Percentiles rank a stretch among this genome's conserved stretches.
phyloP scores from a whole-genome alignment of 1,140 invertebrate species.

The Zaprionus kolodkinae region DNA sequence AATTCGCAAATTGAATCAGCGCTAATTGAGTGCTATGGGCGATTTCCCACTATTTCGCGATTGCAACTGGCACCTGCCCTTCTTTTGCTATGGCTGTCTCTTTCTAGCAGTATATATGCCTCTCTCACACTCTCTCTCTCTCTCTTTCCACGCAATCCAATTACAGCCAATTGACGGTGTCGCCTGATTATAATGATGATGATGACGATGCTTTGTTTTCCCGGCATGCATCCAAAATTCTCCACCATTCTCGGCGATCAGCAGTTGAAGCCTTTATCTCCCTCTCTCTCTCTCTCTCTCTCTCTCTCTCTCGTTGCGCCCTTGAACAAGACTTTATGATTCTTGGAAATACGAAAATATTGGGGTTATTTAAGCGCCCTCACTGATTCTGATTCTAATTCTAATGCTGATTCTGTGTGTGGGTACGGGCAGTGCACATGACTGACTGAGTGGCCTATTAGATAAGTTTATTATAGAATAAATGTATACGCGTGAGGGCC shows the following conservation, averaged over 20 bases:
- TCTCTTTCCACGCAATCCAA: constrained; percentile 48
- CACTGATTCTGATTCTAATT: too few species aligned
- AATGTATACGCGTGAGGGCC: constrained; percentile 55
- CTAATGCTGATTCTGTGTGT: constrained; percentile 20
- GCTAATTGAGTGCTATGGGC: constrained; percentile 52
- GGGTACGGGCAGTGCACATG: constrained; percentile 48
- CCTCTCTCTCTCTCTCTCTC: background rate
- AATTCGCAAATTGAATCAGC: constrained; percentile 77
- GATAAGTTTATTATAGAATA: constrained; percentile 75
- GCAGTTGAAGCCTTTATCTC: constrained; percentile 10
- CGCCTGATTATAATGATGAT: constrained; percentile 36
- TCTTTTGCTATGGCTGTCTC: background rate
- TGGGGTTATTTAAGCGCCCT: constrained; percentile 3
- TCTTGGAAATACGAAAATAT: background rate
- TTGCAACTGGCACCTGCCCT: constrained; percentile 4
- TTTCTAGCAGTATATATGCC: background rate
- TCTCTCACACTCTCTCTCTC: background rate
- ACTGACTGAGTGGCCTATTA: constrained; percentile 59
- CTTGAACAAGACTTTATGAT: constrained; percentile 13
- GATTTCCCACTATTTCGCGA: constrained; percentile 4
- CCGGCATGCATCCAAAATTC: background rate
- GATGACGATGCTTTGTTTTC: constrained; percentile 26
- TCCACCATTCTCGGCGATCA: background rate
- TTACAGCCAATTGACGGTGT: constrained; percentile 46
- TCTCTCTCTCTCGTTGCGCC: background rate